Evolutionary conservation across 1,140 invertebrate genomes (phyloP).

Genomic region (Protaetia brevitarsis): DNA sequence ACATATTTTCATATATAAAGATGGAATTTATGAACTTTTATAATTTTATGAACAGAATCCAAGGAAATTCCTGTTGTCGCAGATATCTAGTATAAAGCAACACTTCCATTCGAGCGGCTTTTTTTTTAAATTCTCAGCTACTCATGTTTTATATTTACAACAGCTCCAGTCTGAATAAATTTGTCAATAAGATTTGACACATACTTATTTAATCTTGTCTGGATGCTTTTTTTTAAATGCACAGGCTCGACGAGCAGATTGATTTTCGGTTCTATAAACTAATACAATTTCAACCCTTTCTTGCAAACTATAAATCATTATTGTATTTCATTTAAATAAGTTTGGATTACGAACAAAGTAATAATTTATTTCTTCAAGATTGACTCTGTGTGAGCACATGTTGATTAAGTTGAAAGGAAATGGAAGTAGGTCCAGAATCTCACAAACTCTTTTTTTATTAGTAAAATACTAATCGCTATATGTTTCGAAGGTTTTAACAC

Average conservation of each 20-base stretch:
- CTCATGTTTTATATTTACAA: background rate
- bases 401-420: too few species aligned
- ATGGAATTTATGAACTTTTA: constrained; percentile 6
- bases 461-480: too few species aligned
- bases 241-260: background rate
- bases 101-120: too few species aligned
- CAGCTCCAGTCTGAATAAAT: background rate
- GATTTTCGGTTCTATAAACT: constrained; percentile 22
- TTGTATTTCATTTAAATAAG: background rate
- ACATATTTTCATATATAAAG: background rate
- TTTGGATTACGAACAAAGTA: background rate
- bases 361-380: too few species aligned
- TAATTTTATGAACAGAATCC: background rate
- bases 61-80: too few species aligned
- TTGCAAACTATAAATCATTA: background rate
- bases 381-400: too few species aligned
- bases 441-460: too few species aligned
- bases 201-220: background rate
- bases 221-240: constrained; percentile 27
- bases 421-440: too few species aligned
- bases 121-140: too few species aligned
- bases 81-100: too few species aligned
- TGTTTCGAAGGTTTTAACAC: too few species aligned
- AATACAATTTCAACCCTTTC: constrained; percentile 26
- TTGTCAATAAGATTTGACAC: background rate